Base-by-base conservation (phyloP, 2,888 invertebrate species). In the Drosophila longiperda region DNA sequence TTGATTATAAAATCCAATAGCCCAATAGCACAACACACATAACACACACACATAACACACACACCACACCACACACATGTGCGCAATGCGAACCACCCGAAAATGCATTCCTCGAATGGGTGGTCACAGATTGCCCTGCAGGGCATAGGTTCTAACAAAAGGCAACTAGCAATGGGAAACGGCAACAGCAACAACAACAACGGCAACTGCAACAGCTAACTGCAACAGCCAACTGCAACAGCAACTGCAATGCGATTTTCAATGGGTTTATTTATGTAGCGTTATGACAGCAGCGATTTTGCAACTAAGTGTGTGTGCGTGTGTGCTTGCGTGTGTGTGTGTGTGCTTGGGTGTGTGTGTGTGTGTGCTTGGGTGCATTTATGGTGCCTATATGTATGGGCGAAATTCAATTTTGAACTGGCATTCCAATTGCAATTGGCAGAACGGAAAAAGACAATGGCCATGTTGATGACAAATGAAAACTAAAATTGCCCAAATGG, bases 231-330 rank as follows among this genome's bases (percentile, higher is more conserved):
- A 15, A 71, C 34, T 34, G 45, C 63, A 36, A 58, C 45, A 33
- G 63, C 79, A 80, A 77, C 85, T 85, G 85, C 85, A 86, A 83
- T 84, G 82, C 87, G 85, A 82, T 72, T 66, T 78, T 70, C 77
- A 86, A 81, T 84, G 84, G 87, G 79, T 87, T 87, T 85, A 85
- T 87, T 85, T 85, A 85, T 85, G 87, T 85, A 81, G 85, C 85
- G 85, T 85, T 85, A 85, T 85, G 87, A 81, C 79, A 73, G 77
- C 82, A 68, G 64, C 77, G 71, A 82, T 74, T 72, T 74, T 68
- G 50, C 72, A 29, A 48, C 50, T 62, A 5, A 29, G 29, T 29
- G 29, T 29, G 29, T 29, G 20, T 45, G 15, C 4, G 20, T 45
- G 15, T 8, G 20, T 45, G 23, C 45, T 23, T 23, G 2, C 8